phyloP scores from a whole-genome alignment of 92 coral and sea anemone species.

The Porites cylindrica region DNA sequence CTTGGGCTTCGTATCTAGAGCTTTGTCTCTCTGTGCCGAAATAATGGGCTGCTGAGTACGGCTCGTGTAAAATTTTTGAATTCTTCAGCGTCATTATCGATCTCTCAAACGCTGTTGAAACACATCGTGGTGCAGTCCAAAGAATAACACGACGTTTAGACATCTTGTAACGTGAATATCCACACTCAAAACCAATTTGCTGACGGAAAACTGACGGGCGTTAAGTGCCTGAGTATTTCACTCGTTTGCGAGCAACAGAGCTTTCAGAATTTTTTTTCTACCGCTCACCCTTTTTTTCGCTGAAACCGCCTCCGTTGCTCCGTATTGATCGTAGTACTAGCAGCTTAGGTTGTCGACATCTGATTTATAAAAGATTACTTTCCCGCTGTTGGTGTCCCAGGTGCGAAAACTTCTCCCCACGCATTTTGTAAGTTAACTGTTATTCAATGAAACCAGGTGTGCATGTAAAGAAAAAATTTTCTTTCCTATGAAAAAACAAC shows the following conservation, averaged over 20 bases:
- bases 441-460: conserved; percentile 28
- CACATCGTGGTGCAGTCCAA: conserved; percentile 98
- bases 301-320: too few relatives aligned
- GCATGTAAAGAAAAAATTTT: neutral
- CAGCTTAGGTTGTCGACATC: neutral
- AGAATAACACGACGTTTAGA: conserved; percentile 77
- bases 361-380: conserved; percentile 18
- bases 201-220: neutral
- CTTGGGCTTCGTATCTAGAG: conserved; percentile 71
- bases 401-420: conserved; percentile 43
- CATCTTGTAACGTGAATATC: conserved; percentile 37
- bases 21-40: conserved; percentile 95
- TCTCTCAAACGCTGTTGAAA: conserved; percentile 98
- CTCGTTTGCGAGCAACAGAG: neutral
- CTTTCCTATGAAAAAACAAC: neutral
- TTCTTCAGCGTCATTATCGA: conserved; percentile 90
- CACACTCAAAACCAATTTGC: neutral
- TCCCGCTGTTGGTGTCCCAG: conserved; percentile 30
- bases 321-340: neutral
- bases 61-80: conserved; percentile 93
- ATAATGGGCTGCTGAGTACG: conserved; percentile 83
- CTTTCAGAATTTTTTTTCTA: too few relatives aligned
- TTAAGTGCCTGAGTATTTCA: neutral
- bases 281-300: too few relatives aligned
- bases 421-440: conserved; percentile 4